These are phyloP conservation scores for Thalpophila matura DNA, from an alignment of 2,888 invertebrate species.

Conservation along the genomic window DNA sequence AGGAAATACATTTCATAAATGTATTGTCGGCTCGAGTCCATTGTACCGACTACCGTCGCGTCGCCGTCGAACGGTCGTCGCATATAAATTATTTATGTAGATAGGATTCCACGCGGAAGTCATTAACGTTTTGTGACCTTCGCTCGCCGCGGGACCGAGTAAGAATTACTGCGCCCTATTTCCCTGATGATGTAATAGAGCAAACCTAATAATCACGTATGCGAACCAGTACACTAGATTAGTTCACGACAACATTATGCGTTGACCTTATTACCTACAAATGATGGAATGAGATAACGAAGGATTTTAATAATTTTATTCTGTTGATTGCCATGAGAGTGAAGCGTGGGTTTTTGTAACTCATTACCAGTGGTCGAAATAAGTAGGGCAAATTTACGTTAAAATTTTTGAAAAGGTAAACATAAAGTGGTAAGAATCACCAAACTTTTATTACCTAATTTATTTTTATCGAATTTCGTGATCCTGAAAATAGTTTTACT, in stretches of 20 bases:
- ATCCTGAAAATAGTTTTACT: too few relatives aligned
- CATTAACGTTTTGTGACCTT: conserved; percentile 82
- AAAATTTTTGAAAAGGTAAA: too few relatives aligned
- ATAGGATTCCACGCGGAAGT: conserved; percentile 83
- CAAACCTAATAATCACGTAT: conserved; percentile 68
- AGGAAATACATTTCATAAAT: conserved; percentile 34
- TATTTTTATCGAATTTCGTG: too few relatives aligned
- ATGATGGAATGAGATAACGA: conserved; percentile 38
- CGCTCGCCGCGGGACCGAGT: conserved; percentile 75
- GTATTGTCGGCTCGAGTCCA: conserved; percentile 28
- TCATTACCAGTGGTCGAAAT: too few relatives aligned
- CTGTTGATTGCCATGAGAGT: conserved; percentile 29
- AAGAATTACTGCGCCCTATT: conserved; percentile 79
- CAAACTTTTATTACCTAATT: too few relatives aligned
- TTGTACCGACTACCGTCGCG: conserved; percentile 31
- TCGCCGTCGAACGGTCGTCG: conserved; percentile 63
- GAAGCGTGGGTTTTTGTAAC: conserved; percentile 26
- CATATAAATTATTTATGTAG: conserved; percentile 75
- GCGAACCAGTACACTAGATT: conserved; percentile 56
- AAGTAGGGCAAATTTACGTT: too few relatives aligned
- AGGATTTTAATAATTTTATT: conserved; percentile 34
- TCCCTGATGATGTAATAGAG: conserved; percentile 81
- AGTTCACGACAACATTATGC: conserved; percentile 52
- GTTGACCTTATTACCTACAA: conserved; percentile 50
- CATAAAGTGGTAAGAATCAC: too few relatives aligned